phyloP scores from a whole-genome alignment of 2,113 vertebrate species.

The Clarias magur region DNA sequence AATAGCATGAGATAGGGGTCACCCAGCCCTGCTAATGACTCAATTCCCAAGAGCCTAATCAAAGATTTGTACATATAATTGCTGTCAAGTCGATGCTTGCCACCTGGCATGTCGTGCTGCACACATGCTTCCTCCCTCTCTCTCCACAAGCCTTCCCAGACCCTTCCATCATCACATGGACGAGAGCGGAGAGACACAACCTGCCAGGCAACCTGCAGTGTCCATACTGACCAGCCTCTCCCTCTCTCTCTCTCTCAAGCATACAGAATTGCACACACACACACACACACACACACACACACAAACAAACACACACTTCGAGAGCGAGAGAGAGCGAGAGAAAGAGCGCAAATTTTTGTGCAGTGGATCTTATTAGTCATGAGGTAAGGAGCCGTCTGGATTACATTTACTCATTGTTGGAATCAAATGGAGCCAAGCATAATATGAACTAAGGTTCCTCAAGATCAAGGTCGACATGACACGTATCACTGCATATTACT shows the following conservation, averaged over 20 bases:
- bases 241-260: slow-evolving; percentile 23
- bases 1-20: slow-evolving; percentile 75
- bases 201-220: slow-evolving; percentile 81
- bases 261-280: slow-evolving; percentile 21
- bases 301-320: neutral
- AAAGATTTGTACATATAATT: slow-evolving; percentile 94
- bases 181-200: slow-evolving; percentile 77
- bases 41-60: slow-evolving; percentile 85
- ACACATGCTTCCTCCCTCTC: slow-evolving; percentile 76
- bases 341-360: neutral
- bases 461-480: neutral
- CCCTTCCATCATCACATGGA: slow-evolving; percentile 77
- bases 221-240: slow-evolving; percentile 64
- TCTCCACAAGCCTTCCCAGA: slow-evolving; percentile 71
- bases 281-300: slow-evolving; percentile 31
- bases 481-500: slow-evolving; percentile 2
- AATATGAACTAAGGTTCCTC: slow-evolving; percentile 6
- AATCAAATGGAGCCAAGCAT: slow-evolving; percentile 4
- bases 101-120: slow-evolving; percentile 84
- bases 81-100: slow-evolving; percentile 87
- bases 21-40: slow-evolving; percentile 82
- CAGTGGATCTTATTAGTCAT: slow-evolving; percentile 26
- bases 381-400: neutral
- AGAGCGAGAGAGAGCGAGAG: too few species aligned
- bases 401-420: neutral